Percentiles rank a stretch among this genome's conserved stretches.
These are phyloP conservation scores for Standfussiana lucernea DNA, from an alignment of 2,888 invertebrate species.

Conservation along the genomic window DNA sequence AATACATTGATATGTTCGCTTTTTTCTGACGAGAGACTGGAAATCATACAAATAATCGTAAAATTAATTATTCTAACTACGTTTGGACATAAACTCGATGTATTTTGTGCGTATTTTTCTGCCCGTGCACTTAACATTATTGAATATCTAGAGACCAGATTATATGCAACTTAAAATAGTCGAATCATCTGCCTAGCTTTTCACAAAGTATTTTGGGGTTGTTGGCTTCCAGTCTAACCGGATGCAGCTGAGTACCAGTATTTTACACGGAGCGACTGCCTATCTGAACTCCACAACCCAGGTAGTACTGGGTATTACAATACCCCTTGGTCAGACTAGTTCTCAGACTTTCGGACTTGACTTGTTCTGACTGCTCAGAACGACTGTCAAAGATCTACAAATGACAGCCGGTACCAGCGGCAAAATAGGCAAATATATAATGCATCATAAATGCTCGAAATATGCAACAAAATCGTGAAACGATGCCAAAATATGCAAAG, in stretches of 20 bases:
- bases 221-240: background rate
- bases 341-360: too few species aligned
- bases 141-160: background rate
- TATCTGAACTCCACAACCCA: background rate
- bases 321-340: background rate
- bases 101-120: background rate
- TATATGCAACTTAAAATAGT: background rate
- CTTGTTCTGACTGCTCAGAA: too few species aligned
- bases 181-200: background rate
- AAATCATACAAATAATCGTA: conserved; percentile 12
- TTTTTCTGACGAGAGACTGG: background rate
- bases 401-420: background rate
- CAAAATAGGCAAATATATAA: too few species aligned
- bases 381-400: background rate
- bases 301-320: background rate
- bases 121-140: background rate
- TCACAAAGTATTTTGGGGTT: background rate
- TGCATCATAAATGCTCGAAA: background rate
- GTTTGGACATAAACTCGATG: conserved; percentile 1
- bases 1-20: conserved; percentile 41
- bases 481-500: background rate
- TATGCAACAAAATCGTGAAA: background rate
- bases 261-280: background rate
- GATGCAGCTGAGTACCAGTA: background rate
- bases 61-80: background rate